Evolutionary conservation across 2,888 invertebrate genomes (phyloP), one percentile per base, ranked within the genome.

Genomic region (Halictus quadricinctus): DNA sequence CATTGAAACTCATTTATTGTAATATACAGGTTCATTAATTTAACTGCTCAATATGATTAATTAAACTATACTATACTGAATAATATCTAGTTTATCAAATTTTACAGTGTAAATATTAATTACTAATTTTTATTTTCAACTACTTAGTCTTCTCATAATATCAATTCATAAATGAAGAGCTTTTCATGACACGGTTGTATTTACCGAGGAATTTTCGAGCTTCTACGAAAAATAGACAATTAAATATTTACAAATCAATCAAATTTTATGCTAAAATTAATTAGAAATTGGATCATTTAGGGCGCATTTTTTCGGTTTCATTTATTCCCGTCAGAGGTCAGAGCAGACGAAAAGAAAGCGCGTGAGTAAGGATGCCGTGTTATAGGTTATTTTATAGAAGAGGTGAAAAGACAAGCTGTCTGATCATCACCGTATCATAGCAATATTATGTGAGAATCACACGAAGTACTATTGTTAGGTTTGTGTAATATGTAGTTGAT

Each of bases 351-450:
- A 80, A 76, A 72, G 64, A 86, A 80, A 78, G 66, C 70, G 64
- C 84, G 75, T 48, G 77, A 21, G 58, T 50, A 46, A 80, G 76
- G 66, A 85, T 85, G 77, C 46, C 4, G 25, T n/a, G 60, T 2
- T 69, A 29, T 64, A 83, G 86, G 84, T 87, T 87, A 82, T 80
- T 75, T 87, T 36, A 18, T 36, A 60, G 15, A 77, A 43, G 18
- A 69, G 69, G 46, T 21, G 43, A 66, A 10, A 21, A 18, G 36
- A 25, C 48, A 50, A 8, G 48, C 25, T 12, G 18, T 77, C 48
- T 8, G 12, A 43, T 58, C 21, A 13, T 1, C 60, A 46, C 4
- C n/a, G 36, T 75, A 75, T 50, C 43, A 77, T 79, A 85, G 76
- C 81, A 87, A 75, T 87, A 79, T 80, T 81, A 83, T 58, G 80